Base-by-base conservation (phyloP, 2,888 invertebrate species). In the Baccha elongata region DNA sequence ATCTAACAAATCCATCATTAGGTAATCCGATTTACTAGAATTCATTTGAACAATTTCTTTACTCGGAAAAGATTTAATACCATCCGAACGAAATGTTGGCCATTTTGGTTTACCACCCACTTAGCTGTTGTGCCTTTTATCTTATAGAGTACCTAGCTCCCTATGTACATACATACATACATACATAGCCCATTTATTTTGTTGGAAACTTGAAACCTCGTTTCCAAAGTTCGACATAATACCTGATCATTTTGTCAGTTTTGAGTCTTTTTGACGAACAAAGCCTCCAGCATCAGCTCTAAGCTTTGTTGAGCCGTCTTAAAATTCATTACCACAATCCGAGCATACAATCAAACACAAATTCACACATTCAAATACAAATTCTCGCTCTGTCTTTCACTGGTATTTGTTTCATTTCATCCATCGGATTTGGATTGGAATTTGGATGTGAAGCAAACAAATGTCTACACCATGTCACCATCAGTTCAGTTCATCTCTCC, bases 381-480 rank as follows among this genome's bases (percentile, higher is more conserved):
- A 10, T 8, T 42, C 44, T 46, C 65, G 58, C 40, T 37, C 68
- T 74, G 23, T 8, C 48, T 68, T 29, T 52, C 55, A 10, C 21
- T 68, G 35, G 8, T 65, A 23, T 7, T 19, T n/a, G 10, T 35
- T 60, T 68, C 32, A 32, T 48, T 50, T 48, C 62, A 53, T 53
- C 17, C 46, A 68, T 48, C 53, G 62, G 35, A 58, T 53, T 21
- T 19, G 32, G 32, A 13, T 35, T 40, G 42, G 60, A 23, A 55
- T 52, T 21, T 17, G n/a, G 35, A 17, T 37, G 32, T 29, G 58
- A 80, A 50, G 15, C 13, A 74, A 64, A n/a, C n/a, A n/a, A 80
- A 80, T 80, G 80, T 80, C 80, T 74, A 69, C 72, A 79, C 78
- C 40, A 76, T 67, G 60, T 68, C 79, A 62, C 32, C 64, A 74